Conservation (phyloP, 2,888 invertebrate genomes). For the Microctonus brassicae region DNA sequence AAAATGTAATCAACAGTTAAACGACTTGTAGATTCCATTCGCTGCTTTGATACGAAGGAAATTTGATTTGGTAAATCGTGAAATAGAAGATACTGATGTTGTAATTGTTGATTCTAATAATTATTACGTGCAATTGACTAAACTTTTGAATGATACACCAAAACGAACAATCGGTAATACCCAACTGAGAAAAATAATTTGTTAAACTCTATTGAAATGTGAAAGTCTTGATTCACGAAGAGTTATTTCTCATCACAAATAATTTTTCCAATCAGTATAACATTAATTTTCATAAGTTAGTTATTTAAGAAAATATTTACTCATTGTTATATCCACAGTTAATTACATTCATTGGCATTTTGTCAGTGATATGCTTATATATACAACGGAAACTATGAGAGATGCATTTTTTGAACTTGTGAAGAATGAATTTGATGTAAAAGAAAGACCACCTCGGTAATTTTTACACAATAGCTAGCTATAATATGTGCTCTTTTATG, state of each 20-base stretch:
- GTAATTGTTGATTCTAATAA: background rate
- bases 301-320: background rate
- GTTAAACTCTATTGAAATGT: no score
- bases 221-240: no score
- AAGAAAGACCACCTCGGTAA: conserved; percentile 35
- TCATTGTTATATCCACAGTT: conserved; percentile 28
- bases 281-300: no score
- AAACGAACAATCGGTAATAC: conserved; percentile 43
- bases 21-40: conserved; percentile 27
- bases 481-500: background rate
- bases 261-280: no score
- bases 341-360: conserved; percentile 50
- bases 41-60: conserved; percentile 15
- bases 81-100: background rate
- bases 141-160: conserved; percentile 39
- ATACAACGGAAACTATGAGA: conserved; percentile 39
- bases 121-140: conserved; percentile 13
- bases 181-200: background rate
- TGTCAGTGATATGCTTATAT: conserved; percentile 37
- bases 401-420: conserved; percentile 25
- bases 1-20: no score
- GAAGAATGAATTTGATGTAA: conserved; percentile 35
- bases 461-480: background rate
- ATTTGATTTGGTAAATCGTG: conserved; percentile 22
- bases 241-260: no score